A percentile compares a stretch with the other conserved stretches of the same genome.
Conservation (phyloP, 2,113 vertebrate species). For the Tychaedon coryphoeus region DNA sequence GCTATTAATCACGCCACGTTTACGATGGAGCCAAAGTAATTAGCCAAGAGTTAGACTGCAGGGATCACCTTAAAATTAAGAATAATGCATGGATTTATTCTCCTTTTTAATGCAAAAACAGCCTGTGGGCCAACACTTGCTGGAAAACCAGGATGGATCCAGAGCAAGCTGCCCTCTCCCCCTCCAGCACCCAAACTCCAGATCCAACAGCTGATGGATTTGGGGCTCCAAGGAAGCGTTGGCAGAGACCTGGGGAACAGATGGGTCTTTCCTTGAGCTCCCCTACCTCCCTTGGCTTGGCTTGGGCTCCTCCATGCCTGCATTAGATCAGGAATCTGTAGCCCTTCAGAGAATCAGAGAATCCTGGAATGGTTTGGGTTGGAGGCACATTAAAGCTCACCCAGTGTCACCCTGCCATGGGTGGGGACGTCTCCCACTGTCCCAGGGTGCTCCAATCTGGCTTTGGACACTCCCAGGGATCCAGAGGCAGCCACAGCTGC, state of each 20-base stretch:
- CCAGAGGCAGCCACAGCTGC: neutral
- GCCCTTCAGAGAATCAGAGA: neutral
- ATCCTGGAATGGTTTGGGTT: neutral
- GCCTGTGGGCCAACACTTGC: neutral
- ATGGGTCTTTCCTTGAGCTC: neutral
- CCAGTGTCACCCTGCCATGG: neutral
- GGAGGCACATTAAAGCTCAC: neutral
- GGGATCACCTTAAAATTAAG: conserved; percentile 38
- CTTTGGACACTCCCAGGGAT: neutral
- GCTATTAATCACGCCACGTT: conserved; percentile 38
- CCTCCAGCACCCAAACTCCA: neutral
- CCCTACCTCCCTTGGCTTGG: fast-evolving
- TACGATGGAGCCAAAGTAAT: conserved; percentile 29
- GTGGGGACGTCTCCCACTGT: neutral
- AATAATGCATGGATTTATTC: neutral
- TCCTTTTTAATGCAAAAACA: neutral
- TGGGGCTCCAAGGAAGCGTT: neutral
- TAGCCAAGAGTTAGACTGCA: conserved; percentile 34
- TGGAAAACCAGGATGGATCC: neutral
- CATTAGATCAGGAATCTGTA: neutral
- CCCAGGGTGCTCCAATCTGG: neutral
- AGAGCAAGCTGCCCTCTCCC: neutral
- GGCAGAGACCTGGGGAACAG: too few relatives aligned
- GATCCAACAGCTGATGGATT: neutral
- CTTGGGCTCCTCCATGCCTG: neutral